These are phyloP conservation scores for Gavia stellata DNA, from an alignment of 2,113 vertebrate species.

Conservation along the genomic window DNA sequence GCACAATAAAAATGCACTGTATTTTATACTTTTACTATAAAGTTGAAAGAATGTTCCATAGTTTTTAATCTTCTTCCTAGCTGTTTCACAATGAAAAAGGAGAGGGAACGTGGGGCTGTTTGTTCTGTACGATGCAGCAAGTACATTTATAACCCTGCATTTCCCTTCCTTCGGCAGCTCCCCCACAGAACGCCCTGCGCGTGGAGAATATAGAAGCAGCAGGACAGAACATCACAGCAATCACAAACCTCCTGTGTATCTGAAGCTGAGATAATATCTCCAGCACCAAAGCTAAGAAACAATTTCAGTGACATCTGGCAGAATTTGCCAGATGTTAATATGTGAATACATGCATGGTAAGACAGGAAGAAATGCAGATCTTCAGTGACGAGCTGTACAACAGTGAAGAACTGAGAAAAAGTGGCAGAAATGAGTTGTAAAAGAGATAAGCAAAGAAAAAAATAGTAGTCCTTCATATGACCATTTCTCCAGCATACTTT, in stretches of 20 bases:
- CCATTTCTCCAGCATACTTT: neutral
- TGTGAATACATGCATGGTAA: neutral
- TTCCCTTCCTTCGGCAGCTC: constrained; percentile 14
- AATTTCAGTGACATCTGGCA: constrained; percentile 28
- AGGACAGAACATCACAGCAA: neutral
- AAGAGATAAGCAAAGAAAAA: neutral
- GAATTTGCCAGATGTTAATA: constrained; percentile 23
- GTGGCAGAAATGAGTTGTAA: neutral
- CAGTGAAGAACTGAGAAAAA: constrained; percentile 1
- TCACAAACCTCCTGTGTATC: neutral
- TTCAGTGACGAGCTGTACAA: neutral
- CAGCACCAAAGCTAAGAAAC: neutral
- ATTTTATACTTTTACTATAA: neutral
- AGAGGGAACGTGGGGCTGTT: neutral
- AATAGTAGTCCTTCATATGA: neutral
- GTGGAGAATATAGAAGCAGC: neutral
- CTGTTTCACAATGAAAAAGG: neutral
- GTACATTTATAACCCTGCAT: constrained; percentile 4
- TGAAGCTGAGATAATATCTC: neutral
- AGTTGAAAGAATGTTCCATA: neutral
- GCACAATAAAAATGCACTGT: neutral
- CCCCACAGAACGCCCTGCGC: neutral
- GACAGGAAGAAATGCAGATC: neutral
- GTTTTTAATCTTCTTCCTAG: neutral
- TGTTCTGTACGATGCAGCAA: neutral